Evolutionary conservation across 2,888 invertebrate species (phyloP).

Genomic region (Eubasilissa splendida): DNA sequence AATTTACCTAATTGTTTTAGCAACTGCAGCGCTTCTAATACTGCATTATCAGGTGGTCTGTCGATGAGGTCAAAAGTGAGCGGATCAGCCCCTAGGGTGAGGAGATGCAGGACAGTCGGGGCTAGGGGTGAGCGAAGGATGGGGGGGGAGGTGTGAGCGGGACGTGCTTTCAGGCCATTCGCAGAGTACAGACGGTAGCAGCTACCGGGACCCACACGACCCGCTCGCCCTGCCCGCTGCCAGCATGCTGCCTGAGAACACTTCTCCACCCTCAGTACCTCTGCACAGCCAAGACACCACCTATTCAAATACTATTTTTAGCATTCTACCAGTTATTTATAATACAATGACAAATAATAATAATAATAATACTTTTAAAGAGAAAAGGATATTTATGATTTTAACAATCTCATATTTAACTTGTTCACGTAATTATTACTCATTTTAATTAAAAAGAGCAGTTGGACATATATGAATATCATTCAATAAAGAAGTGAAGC

Average conservation of each 20-base stretch:
- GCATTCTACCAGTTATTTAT: too few species aligned
- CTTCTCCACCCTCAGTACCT: slow-evolving; percentile 84
- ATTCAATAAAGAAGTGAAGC: too few species aligned
- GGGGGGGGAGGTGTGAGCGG: slow-evolving; percentile 86
- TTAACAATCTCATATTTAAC: too few species aligned
- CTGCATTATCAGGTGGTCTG: slow-evolving; percentile 82
- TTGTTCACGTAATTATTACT: too few species aligned
- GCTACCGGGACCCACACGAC: slow-evolving; percentile 86
- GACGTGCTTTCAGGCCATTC: slow-evolving; percentile 81
- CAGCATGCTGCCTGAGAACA: slow-evolving; percentile 94
- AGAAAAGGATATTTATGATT: too few species aligned
- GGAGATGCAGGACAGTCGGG: slow-evolving; percentile 85
- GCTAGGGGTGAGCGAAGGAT: slow-evolving; percentile 79
- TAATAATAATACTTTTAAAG: too few species aligned
- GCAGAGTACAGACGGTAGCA: slow-evolving; percentile 92
- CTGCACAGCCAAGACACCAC: slow-evolving; percentile 85
- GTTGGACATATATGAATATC: too few species aligned
- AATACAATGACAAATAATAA: too few species aligned
- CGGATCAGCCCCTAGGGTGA: slow-evolving; percentile 88
- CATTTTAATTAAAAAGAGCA: too few species aligned
- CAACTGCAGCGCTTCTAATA: slow-evolving; percentile 77
- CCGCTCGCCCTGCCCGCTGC: slow-evolving; percentile 95
- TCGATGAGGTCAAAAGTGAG: slow-evolving; percentile 92
- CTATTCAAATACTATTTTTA: slow-evolving; percentile 63
- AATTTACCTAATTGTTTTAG: slow-evolving; percentile 75